Evolutionary conservation across 2,113 vertebrate species (phyloP).

Genomic region (Chionomys nivalis): DNA sequence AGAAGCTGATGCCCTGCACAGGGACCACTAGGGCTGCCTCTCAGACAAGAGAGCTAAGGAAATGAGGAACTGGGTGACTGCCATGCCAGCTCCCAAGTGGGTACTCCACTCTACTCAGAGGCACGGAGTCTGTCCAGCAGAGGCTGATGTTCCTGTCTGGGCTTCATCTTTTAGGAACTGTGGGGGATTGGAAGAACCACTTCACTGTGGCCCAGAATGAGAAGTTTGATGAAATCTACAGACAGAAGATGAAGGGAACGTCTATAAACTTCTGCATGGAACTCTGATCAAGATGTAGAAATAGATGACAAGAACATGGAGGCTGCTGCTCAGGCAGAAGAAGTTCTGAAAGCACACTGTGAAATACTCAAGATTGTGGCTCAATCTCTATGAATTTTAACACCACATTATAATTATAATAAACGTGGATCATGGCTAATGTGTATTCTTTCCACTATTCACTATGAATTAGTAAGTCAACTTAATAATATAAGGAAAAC

Average conservation of each 20-base stretch:
- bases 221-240: constrained; percentile 87
- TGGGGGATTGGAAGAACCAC: constrained; percentile 94
- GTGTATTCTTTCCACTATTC: neutral
- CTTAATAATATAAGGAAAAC: neutral
- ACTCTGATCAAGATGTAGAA: constrained; percentile 65
- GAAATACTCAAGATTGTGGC: neutral
- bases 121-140: neutral
- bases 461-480: constrained; percentile 25
- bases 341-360: neutral
- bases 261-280: constrained; percentile 81
- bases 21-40: accelerated
- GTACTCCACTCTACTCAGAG: neutral
- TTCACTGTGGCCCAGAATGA: constrained; percentile 91
- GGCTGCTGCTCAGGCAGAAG: neutral
- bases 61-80: neutral
- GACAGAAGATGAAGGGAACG: constrained; percentile 81
- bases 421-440: neutral
- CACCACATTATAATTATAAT: neutral
- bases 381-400: neutral
- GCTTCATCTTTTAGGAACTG: constrained; percentile 84
- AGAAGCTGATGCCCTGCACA: neutral
- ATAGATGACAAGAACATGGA: neutral
- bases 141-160: neutral
- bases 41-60: neutral
- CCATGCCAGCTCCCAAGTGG: neutral